phyloP scores from a whole-genome alignment of 2,113 vertebrate species.

The Clupea harengus region DNA sequence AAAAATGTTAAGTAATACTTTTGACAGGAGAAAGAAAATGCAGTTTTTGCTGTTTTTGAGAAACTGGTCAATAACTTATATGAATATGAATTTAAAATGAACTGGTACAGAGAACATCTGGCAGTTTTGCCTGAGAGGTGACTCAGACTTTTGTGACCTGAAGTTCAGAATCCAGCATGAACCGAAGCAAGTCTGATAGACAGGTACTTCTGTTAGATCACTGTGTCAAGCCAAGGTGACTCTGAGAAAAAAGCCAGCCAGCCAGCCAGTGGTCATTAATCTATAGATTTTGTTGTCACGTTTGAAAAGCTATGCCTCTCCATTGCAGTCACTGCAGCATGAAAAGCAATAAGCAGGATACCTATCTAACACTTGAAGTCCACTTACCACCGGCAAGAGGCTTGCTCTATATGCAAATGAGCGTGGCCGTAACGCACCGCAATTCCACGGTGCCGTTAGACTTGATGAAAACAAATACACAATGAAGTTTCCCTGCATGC shows the following conservation, averaged over 20 bases:
- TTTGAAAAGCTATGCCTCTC: conserved; percentile 63
- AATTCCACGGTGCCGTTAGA: conserved; percentile 26
- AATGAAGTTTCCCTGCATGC: not conserved
- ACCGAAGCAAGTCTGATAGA: not conserved
- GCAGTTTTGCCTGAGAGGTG: not conserved
- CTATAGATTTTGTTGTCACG: conserved; percentile 64
- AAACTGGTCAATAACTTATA: conserved; percentile 9
- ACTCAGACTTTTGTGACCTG: not conserved
- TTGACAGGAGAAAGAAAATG: conserved; percentile 45
- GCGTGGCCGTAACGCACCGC: conserved; percentile 49
- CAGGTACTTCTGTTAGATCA: not conserved
- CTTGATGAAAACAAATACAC: conserved; percentile 17
- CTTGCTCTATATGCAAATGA: conserved; percentile 73
- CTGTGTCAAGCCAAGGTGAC: conserved; percentile 33
- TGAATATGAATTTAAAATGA: not conserved
- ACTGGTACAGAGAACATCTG: not conserved
- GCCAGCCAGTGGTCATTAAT: conserved; percentile 61
- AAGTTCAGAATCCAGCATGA: not conserved
- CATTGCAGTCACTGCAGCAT: conserved; percentile 64
- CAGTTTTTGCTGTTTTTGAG: not conserved
- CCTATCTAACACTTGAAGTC: conserved; percentile 69
- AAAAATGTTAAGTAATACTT: conserved; percentile 62
- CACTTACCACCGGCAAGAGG: conserved; percentile 65
- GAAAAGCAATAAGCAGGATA: conserved; percentile 64
- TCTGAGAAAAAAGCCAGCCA: conserved; percentile 48